Percentiles rank a stretch among this genome's conserved stretches.
These are phyloP conservation scores for Amblyraja radiata DNA, from an alignment of 2,797 vertebrate genomes.

Conservation along the genomic window DNA sequence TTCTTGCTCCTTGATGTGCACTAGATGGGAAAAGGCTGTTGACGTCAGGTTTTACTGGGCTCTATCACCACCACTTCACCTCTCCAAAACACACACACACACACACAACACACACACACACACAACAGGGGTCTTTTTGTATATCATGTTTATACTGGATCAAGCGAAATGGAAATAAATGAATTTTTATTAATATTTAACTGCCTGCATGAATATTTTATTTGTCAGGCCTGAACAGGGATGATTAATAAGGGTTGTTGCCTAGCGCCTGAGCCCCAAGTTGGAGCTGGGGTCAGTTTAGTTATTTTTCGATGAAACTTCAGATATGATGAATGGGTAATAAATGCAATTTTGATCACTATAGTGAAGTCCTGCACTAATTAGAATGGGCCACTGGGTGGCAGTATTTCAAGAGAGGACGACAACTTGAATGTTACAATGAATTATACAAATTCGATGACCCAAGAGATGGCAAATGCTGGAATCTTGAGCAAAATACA, in stretches of 20 bases:
- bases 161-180: conserved; percentile 21
- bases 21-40: not conserved
- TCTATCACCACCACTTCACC: not conserved
- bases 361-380: not conserved
- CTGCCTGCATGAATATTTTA: not conserved
- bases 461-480: too few species aligned
- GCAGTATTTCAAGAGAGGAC: not conserved
- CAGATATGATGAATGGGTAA: not conserved
- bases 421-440: not conserved
- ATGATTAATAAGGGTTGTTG: not conserved
- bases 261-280: too few species aligned
- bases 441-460: not conserved
- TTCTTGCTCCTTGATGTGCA: not conserved
- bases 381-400: not conserved
- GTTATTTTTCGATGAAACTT: not conserved
- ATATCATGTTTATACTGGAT: conserved; percentile 11
- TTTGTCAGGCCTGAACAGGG: not conserved
- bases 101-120: too few species aligned
- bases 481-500: too few species aligned
- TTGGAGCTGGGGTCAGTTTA: not conserved
- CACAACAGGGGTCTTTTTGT: not conserved
- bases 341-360: not conserved
- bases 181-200: conserved; percentile 4
- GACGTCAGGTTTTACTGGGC: not conserved
- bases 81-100: not conserved